These are phyloP conservation scores for Collichthys lucidus DNA, from an alignment of 2,113 vertebrate genomes.

Conservation along the genomic window DNA sequence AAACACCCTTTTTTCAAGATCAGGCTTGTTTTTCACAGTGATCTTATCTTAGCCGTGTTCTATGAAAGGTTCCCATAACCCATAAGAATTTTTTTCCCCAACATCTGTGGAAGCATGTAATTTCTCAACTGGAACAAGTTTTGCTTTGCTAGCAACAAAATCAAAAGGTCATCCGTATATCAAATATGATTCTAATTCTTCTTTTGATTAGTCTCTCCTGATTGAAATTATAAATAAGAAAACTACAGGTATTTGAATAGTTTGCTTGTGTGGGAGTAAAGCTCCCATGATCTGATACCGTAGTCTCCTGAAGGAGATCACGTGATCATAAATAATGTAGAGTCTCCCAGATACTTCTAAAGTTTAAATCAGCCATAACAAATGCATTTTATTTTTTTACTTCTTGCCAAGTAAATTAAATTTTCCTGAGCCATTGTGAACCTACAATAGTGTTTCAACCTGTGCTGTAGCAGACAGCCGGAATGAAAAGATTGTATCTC, in stretches of 20 bases:
- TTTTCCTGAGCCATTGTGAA: background rate
- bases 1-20: background rate
- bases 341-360: background rate
- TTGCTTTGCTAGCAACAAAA: background rate
- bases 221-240: background rate
- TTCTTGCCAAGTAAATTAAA: conserved; percentile 4
- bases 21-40: background rate
- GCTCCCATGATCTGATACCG: conserved; percentile 14
- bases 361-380: conserved; percentile 14
- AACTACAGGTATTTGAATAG: background rate
- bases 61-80: background rate
- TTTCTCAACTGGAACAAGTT: background rate
- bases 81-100: background rate
- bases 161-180: too few relatives aligned
- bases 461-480: background rate
- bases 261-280: background rate
- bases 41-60: background rate
- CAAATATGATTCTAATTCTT: background rate
- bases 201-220: background rate
- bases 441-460: background rate
- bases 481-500: conserved; percentile 32
- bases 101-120: background rate
- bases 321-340: conserved; percentile 5
- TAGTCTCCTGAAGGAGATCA: conserved; percentile 1
- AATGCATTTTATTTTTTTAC: conserved; percentile 19